These are phyloP conservation scores for Callorhinus ursinus DNA, from an alignment of 2,113 vertebrate genomes.

Conservation along the genomic window DNA sequence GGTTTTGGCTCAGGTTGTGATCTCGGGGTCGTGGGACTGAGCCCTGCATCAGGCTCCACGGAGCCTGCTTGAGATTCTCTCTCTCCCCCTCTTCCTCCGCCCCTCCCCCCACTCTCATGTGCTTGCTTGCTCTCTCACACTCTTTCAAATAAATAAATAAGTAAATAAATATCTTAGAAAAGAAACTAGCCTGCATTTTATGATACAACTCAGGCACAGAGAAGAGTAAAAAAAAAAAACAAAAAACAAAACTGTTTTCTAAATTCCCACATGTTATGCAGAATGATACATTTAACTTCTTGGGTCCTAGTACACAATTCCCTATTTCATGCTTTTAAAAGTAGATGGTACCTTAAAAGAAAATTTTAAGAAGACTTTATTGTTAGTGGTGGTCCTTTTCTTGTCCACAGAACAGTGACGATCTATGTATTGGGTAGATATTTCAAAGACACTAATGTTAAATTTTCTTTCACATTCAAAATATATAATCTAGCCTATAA, in stretches of 20 bases:
- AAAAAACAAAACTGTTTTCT: not conserved
- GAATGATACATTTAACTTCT: constrained; percentile 27
- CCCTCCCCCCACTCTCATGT: not conserved
- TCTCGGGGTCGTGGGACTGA: not conserved
- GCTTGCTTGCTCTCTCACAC: no score
- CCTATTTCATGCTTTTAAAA: constrained; percentile 11
- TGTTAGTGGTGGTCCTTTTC: not conserved
- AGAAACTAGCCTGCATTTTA: constrained; percentile 28
- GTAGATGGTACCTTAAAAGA: constrained; percentile 15
- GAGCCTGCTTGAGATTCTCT: not conserved
- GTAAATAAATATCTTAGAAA: not conserved
- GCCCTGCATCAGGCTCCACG: not conserved
- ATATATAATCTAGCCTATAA: not conserved
- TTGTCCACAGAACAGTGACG: constrained; percentile 1
- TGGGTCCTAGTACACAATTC: not conserved
- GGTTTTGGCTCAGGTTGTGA: not conserved
- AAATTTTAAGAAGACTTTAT: constrained; percentile 40
- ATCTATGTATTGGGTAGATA: not conserved
- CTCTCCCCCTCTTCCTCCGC: not conserved
- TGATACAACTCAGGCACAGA: not conserved
- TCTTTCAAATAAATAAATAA: not conserved
- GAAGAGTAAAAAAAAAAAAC: not conserved
- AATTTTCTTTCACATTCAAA: not conserved
- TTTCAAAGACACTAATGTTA: not conserved
- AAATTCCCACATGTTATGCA: not conserved